Evolutionary conservation across 2,797 vertebrate genomes (phyloP).

Genomic region (Alosa sapidissima): DNA sequence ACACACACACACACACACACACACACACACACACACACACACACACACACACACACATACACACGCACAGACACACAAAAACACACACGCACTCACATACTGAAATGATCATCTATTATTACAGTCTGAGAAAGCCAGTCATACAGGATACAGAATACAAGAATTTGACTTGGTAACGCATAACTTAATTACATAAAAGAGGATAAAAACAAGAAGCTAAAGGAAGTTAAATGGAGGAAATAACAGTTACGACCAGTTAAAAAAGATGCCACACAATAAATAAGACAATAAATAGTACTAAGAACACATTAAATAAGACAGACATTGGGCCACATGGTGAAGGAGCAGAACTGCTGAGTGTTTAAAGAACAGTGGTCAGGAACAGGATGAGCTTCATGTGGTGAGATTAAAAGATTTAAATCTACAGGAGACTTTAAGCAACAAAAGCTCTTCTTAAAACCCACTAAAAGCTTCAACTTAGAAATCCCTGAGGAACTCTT

Average conservation of each 20-base stretch:
- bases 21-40: slow-evolving; percentile 32
- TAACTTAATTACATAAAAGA: too few relatives aligned
- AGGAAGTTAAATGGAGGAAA: too few relatives aligned
- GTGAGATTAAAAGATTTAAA: neutral
- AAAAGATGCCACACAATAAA: too few relatives aligned
- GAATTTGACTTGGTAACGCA: too few relatives aligned
- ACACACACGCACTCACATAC: slow-evolving; percentile 36
- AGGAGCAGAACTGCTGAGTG: neutral
- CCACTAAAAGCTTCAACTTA: neutral
- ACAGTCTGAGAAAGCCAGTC: too few relatives aligned
- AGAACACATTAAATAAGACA: too few relatives aligned
- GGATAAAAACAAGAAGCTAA: too few relatives aligned
- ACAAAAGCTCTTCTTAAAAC: neutral
- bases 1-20: slow-evolving; percentile 41
- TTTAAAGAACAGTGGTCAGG: neutral
- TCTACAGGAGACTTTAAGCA: neutral
- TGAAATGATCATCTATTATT: neutral
- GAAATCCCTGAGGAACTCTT: neutral
- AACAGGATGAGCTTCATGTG: neutral
- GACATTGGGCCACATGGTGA: too few relatives aligned
- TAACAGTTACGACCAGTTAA: too few relatives aligned
- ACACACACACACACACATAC: slow-evolving; percentile 11
- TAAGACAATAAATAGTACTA: too few relatives aligned
- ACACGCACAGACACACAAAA: slow-evolving; percentile 8
- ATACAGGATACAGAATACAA: too few relatives aligned